Percentiles rank a stretch among this genome's conserved stretches.
These are phyloP conservation scores for Contarinia nasturtii DNA, from an alignment of 1,140 invertebrate species.

Conservation along the genomic window DNA sequence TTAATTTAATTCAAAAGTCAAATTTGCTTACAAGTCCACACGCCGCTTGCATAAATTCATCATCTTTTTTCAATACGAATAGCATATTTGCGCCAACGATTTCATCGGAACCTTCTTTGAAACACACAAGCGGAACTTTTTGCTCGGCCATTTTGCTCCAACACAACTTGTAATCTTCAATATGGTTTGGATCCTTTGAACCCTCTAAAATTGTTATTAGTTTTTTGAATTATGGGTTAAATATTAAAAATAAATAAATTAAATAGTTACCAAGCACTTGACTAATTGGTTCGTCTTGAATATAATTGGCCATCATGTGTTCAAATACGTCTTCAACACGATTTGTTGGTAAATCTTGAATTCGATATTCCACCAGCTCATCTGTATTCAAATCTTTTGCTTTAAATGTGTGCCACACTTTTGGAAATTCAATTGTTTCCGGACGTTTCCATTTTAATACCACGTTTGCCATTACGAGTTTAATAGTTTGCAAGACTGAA, in stretches of 20 bases:
- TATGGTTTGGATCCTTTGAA: neutral
- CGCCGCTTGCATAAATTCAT: neutral
- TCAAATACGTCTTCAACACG: neutral
- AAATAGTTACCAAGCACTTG: neutral
- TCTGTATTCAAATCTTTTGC: neutral
- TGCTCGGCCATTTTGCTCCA: neutral
- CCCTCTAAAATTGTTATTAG: neutral
- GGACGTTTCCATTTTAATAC: neutral
- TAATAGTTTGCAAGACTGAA: neutral
- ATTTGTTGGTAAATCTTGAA: constrained; percentile 1
- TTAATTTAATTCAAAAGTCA: too few relatives aligned
- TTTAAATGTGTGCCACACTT: constrained; percentile 1
- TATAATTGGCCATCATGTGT: neutral
- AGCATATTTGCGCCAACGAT: neutral
- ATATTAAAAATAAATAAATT: neutral
- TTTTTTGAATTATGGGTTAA: too few relatives aligned
- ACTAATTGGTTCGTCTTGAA: neutral
- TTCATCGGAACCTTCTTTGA: neutral
- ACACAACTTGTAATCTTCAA: neutral
- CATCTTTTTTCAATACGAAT: neutral
- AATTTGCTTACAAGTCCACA: neutral
- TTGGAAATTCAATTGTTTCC: neutral
- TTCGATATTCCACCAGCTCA: neutral
- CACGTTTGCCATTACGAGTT: neutral
- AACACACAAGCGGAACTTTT: neutral